phyloP scores from a whole-genome alignment of 2,113 vertebrate species.

The Uropsilus gracilis region DNA sequence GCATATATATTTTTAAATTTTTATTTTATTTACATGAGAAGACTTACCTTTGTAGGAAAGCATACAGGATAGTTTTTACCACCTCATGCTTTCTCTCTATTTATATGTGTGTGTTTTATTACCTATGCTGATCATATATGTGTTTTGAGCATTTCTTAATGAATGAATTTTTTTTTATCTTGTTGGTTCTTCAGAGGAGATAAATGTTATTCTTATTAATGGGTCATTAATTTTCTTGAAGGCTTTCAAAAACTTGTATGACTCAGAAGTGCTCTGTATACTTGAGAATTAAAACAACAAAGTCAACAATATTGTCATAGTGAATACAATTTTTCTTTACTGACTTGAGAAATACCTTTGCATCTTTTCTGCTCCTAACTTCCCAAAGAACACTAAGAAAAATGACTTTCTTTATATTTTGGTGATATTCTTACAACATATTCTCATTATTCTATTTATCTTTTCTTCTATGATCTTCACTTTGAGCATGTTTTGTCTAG shows the following conservation, averaged over 20 bases:
- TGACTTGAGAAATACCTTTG: background rate
- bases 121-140: background rate
- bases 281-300: background rate
- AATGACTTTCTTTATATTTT: constrained; percentile 14
- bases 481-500: background rate
- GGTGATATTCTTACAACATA: background rate
- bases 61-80: background rate
- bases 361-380: background rate
- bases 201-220: background rate
- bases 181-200: background rate
- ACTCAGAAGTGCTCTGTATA: background rate
- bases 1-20: background rate
- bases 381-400: background rate
- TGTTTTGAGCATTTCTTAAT: background rate
- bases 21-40: background rate
- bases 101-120: background rate
- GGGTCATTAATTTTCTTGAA: background rate
- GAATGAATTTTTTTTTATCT: background rate
- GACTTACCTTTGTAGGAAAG: background rate
- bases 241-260: background rate
- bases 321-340: background rate
- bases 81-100: background rate
- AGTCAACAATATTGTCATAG: background rate
- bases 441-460: background rate
- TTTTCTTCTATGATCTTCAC: background rate